Percentiles rank a stretch among this genome's conserved stretches.
Evolutionary conservation across 2,797 vertebrate species (phyloP).

Genomic region (Artibeus jamaicensis): DNA sequence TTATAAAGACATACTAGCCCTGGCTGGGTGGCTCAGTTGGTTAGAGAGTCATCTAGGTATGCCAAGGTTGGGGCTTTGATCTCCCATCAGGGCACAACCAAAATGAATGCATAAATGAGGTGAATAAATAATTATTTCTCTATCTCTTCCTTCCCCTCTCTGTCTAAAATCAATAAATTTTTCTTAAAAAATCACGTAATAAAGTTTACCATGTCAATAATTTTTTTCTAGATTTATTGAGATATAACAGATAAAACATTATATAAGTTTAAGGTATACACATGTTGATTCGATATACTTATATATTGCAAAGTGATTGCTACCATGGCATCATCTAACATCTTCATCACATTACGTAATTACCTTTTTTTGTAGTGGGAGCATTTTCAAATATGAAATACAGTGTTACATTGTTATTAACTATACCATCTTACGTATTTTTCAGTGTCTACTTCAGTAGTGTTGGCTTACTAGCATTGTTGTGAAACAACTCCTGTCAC

Average conservation of each 20-base stretch:
- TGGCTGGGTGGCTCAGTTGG: no score
- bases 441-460: not conserved
- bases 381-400: not conserved
- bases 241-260: not conserved
- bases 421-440: not conserved
- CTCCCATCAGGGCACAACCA: no score
- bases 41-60: no score
- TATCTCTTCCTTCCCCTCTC: no score
- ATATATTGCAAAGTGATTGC: not conserved
- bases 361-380: not conserved
- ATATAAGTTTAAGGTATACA: not conserved
- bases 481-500: not conserved
- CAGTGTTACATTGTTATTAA: not conserved
- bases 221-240: not conserved
- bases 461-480: not conserved
- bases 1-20: not conserved
- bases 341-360: not conserved
- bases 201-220: not conserved
- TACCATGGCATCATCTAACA: not conserved
- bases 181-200: not conserved
- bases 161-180: no score
- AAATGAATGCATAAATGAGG: no score
- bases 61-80: no score
- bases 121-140: no score
- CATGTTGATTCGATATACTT: not conserved